Base-by-base conservation (phyloP, 2,888 invertebrate species). In the Trilocha varians region DNA sequence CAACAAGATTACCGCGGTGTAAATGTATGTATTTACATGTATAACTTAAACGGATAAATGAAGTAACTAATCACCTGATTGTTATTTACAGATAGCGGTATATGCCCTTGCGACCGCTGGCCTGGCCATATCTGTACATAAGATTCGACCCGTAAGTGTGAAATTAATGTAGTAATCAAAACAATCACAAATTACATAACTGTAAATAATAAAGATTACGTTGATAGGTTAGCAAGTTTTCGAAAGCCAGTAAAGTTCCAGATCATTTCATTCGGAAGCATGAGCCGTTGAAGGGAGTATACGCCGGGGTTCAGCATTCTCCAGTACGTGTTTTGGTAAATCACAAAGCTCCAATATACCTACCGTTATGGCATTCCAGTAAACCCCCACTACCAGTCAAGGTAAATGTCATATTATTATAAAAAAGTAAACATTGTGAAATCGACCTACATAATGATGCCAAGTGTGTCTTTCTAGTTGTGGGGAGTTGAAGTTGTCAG, bases 131-230 rank as follows among this genome's bases (percentile, higher is more conserved):
- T 88, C 90, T 13, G 70, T 89, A 54, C 83, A 88, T 59, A 88
- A 79, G 72, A 87, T 89, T 48, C 85, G 88, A 59, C 90, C 90
- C 62, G 89, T 90, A 79, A 72, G 77, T 83, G n/a, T n/a, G n/a
- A n/a, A n/a, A 59, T 45, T 40, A 44, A 34, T 36, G 17, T 44
- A 39, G 40, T 40, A 42, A 40, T 45, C 41, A 43, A 40, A 53
- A 38, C 53, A 52, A 48, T 59, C 37, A 47, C 52, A 47, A 44
- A 72, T 82, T 79, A 82, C 71, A 79, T 80, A 79, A 82, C 68
- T 62, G 51, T 52, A 25, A 54, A 52, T 43, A 50, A 42, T 48
- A 48, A 54, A 45, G n/a, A 50, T 52, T 55, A 25, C 25, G 6
- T 38, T 53, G 57, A 62, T 62, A 90, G 90, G 85, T 90, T 63